Conservation (phyloP, 2,888 invertebrate genomes). For the Crematogaster levior region DNA sequence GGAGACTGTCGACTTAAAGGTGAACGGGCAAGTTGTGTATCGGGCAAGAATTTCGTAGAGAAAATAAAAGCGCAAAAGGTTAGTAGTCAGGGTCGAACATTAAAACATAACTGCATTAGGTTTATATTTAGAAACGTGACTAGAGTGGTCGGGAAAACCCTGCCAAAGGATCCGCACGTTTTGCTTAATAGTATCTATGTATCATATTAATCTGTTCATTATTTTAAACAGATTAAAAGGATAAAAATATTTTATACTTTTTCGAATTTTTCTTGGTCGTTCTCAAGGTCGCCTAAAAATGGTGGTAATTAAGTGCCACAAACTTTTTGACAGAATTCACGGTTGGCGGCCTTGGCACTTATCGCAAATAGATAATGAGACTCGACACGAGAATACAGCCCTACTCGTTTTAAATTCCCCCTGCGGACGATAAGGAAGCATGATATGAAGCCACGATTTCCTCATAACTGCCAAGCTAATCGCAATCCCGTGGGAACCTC, state of each 20-base stretch:
- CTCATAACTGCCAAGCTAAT: conserved; percentile 33
- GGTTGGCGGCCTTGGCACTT: conserved; percentile 56
- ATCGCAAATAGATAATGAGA: conserved; percentile 51
- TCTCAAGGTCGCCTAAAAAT: conserved; percentile 11
- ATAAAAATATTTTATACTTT: background rate
- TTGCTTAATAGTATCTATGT: background rate
- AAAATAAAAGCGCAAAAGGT: conserved; percentile 39
- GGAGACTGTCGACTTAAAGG: conserved; percentile 20
- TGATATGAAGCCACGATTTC: conserved; percentile 40
- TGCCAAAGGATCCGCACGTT: conserved; percentile 6
- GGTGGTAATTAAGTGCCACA: conserved; percentile 1
- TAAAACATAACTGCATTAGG: conserved; percentile 28
- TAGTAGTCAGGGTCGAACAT: conserved; percentile 46
- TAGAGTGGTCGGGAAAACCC: background rate
- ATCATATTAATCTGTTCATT: background rate
- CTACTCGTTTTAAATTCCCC: conserved; percentile 30
- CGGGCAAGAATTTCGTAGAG: conserved; percentile 34
- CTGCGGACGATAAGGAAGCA: conserved; percentile 49
- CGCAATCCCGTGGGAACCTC: conserved; percentile 39
- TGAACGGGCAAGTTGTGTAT: conserved; percentile 44
- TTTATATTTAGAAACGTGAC: conserved; percentile 38
- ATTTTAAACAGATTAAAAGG: background rate
- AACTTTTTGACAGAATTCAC: conserved; percentile 25
- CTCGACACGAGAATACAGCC: conserved; percentile 33
- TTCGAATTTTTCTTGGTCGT: background rate